phyloP scores from a whole-genome alignment of 2,113 vertebrate genomes.

The Cisticola juncidis region DNA sequence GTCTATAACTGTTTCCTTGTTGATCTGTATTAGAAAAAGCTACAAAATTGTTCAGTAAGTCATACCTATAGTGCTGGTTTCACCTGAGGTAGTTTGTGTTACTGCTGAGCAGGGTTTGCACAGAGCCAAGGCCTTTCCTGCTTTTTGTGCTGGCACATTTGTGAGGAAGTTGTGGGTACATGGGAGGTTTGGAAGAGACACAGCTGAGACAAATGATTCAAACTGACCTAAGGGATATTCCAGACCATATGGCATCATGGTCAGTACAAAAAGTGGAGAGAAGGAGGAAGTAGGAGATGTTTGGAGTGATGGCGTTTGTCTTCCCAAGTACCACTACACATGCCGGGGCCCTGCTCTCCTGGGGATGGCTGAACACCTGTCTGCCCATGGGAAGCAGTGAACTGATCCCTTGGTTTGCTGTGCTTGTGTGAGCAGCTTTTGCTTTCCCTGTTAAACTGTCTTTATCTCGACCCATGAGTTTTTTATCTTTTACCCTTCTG shows the following conservation, averaged over 20 bases:
- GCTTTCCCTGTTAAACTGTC: background rate
- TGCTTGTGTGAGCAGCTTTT: background rate
- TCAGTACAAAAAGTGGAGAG: background rate
- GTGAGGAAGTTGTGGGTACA: background rate
- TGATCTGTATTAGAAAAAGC: background rate
- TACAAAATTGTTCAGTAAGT: background rate
- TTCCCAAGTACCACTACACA: background rate
- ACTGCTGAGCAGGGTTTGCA: background rate
- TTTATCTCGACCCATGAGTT: background rate
- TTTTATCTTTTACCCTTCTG: background rate
- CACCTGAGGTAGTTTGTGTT: background rate
- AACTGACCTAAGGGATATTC: background rate
- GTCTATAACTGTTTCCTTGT: background rate
- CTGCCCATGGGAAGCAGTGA: background rate
- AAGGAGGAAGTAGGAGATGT: background rate
- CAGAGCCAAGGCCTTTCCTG: background rate
- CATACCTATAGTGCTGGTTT: background rate
- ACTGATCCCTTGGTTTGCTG: background rate
- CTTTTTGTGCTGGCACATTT: background rate
- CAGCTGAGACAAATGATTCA: background rate
- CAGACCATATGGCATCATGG: background rate
- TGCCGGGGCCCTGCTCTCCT: background rate
- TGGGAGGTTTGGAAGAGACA: background rate
- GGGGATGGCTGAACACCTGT: background rate
- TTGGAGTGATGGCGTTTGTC: background rate